A percentile compares a stretch with the other conserved stretches of the same genome.
These are phyloP conservation scores for Nettapus auritus DNA, from an alignment of 2,113 vertebrate genomes.

Conservation along the genomic window DNA sequence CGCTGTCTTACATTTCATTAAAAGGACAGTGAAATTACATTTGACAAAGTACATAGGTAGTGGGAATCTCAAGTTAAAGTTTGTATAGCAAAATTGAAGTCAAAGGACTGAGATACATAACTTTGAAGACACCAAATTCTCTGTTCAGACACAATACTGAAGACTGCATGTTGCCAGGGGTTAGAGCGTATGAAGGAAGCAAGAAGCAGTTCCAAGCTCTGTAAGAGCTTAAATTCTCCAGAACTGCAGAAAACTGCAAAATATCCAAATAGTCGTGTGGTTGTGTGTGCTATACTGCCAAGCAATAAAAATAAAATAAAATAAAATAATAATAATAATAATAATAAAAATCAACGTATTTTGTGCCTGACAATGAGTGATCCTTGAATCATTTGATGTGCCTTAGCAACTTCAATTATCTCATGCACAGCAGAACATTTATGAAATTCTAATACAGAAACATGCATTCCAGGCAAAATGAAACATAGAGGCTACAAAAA, in stretches of 20 bases:
- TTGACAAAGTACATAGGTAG: not conserved
- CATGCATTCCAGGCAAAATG: not conserved
- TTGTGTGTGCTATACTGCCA: not conserved
- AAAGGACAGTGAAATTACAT: not conserved
- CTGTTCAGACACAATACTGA: not conserved
- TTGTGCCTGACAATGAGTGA: not conserved
- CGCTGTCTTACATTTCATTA: not conserved
- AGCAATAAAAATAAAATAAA: not conserved
- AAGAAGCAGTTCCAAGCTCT: not conserved
- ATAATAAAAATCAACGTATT: not conserved
- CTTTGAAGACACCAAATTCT: not conserved
- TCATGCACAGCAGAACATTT: not conserved
- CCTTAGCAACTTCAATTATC: not conserved
- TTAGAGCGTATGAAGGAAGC: not conserved
- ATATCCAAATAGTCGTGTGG: not conserved
- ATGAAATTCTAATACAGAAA: not conserved
- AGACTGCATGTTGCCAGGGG: not conserved
- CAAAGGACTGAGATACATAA: not conserved
- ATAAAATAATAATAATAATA: no score
- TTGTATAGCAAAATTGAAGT: not conserved
- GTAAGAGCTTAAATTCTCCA: not conserved
- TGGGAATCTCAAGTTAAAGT: not conserved
- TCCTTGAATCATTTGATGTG: not conserved
- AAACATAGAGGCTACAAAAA: not conserved
- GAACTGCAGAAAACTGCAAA: slow-evolving; percentile 6